These are phyloP conservation scores for Gallinago nigripennis DNA, from an alignment of 2,797 vertebrate species.

Conservation along the genomic window DNA sequence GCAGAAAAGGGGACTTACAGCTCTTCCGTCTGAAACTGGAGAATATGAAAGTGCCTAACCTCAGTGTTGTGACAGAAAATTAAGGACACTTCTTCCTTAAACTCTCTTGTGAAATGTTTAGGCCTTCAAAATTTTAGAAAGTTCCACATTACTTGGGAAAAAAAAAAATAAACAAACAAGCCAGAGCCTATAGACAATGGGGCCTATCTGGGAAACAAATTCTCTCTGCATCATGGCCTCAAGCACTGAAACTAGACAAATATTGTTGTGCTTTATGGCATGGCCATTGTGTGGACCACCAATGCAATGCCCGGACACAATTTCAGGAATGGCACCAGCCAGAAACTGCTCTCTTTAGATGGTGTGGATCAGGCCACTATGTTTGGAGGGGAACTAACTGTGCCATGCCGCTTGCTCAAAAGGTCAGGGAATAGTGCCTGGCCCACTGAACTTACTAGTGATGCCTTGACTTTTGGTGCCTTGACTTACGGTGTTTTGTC, in stretches of 20 bases:
- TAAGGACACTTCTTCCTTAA: neutral
- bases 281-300: accelerated
- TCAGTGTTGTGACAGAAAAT: neutral
- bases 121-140: neutral
- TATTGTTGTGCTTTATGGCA: neutral
- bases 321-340: neutral
- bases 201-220: neutral
- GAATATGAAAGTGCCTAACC: neutral
- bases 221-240: neutral
- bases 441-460: neutral
- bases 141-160: neutral
- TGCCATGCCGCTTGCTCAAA: neutral
- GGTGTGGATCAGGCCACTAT: neutral
- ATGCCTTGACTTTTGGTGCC: neutral
- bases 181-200: neutral
- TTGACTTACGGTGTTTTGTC: neutral
- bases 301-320: neutral
- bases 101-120: neutral
- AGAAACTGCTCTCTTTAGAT: neutral
- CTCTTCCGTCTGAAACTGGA: neutral
- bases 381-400: neutral
- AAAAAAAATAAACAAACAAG: neutral
- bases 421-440: neutral
- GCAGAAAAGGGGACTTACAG: neutral
- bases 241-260: neutral